phyloP scores from a whole-genome alignment of 2,113 vertebrate genomes.

The Nycticebus coucang region DNA sequence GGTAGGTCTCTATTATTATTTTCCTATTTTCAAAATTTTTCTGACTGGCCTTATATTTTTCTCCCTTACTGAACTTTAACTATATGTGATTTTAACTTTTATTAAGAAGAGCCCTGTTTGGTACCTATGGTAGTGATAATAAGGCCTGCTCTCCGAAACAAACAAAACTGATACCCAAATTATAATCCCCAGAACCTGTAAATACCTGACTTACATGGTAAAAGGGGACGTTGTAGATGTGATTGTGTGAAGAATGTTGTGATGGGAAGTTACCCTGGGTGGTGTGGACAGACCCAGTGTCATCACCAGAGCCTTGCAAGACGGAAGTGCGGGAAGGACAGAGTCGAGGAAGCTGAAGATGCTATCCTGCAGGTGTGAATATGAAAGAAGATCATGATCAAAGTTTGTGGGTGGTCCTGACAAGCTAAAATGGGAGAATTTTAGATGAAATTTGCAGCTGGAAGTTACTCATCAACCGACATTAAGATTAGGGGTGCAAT shows the following conservation, averaged over 20 bases:
- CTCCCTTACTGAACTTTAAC: neutral
- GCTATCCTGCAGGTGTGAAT: too few species aligned
- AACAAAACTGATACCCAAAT: neutral
- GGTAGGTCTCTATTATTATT: neutral
- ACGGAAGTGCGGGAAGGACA: neutral
- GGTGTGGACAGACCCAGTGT: accelerated
- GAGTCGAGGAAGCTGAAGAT: neutral
- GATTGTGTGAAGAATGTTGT: neutral
- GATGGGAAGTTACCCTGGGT: neutral
- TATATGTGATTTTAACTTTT: neutral
- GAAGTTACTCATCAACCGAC: neutral
- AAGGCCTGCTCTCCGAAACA: neutral
- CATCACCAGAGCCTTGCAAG: neutral
- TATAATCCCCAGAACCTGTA: neutral
- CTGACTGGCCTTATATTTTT: neutral
- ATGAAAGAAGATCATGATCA: neutral
- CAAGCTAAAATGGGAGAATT: neutral
- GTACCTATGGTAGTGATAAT: neutral
- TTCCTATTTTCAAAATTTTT: neutral
- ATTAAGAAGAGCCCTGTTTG: neutral
- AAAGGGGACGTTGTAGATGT: neutral
- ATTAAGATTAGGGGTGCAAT: neutral
- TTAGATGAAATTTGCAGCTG: neutral
- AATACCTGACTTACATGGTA: neutral
- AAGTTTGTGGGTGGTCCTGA: neutral